Evolutionary conservation across 2,113 vertebrate genomes (phyloP), one percentile per base, ranked within the genome.

Genomic region (Rousettus leschenaultii): DNA sequence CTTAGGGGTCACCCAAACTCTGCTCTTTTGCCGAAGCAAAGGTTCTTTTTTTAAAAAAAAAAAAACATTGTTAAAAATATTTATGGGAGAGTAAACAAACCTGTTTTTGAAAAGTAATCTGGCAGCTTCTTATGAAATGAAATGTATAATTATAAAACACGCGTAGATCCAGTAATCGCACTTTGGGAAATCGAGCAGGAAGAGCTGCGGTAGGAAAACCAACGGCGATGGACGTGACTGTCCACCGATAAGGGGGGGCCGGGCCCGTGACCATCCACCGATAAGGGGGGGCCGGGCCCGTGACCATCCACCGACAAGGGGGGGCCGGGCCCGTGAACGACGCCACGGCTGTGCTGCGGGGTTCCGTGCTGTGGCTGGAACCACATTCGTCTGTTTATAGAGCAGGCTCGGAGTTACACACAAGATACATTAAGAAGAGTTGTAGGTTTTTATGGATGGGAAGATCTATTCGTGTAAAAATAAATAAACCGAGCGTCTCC

Each of bases 221-320:
- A 26, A 21, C 0, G 55, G 70, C 14, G 26, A 12, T 9, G 26
- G 4, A 6, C 2, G 1, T 7, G 14, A 30, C 48, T 0, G 2
- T 5, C 65, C 30, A 5, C 4, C 30, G 6, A 3, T 0, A 35
- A 11, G 30, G 63, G 55, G 63, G 55, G 11, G n/a, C n/a, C n/a
- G n/a, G n/a, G n/a, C n/a, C n/a, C n/a, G n/a, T n/a, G n/a, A n/a
- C n/a, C n/a, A n/a, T n/a, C n/a, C n/a, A n/a, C n/a, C n/a, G n/a
- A n/a, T n/a, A n/a, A n/a, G n/a, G n/a, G n/a, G 33, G 66, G 21
- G 61, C 0, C 15, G 51, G 24, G 10, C 0, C 13, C 30, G 33
- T 4, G 45, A 30, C n/a, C n/a, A n/a, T n/a, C n/a, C n/a, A n/a
- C n/a, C n/a, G n/a, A n/a, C n/a, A n/a, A n/a, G n/a, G n/a, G n/a